Conservation (phyloP, 2,797 vertebrate genomes). For the Crax fasciolata region DNA sequence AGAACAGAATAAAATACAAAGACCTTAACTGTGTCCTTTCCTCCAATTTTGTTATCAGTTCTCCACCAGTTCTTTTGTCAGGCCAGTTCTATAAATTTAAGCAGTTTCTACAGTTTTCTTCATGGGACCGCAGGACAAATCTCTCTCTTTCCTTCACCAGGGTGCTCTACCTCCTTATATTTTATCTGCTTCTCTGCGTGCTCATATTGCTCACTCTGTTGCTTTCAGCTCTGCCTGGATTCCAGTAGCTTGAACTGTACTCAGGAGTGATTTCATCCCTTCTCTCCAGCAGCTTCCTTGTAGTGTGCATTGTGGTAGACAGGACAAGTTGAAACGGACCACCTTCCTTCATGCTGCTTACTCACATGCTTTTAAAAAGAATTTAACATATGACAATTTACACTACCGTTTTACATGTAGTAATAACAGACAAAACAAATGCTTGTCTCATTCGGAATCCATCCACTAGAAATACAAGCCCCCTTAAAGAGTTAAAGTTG, state of each 20-base stretch:
- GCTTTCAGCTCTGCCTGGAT: background rate
- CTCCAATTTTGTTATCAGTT: background rate
- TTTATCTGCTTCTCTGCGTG: background rate
- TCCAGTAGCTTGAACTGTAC: background rate
- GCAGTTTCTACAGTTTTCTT: background rate
- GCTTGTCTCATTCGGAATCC: background rate
- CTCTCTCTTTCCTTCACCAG: background rate
- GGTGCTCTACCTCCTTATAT: background rate
- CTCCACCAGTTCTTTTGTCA: background rate
- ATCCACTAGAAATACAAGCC: background rate
- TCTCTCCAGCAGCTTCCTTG: background rate
- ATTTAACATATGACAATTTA: background rate
- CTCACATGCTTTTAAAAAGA: background rate
- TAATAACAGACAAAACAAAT: background rate
- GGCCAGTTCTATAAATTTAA: background rate
- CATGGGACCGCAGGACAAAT: background rate
- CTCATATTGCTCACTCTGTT: rapidly evolving
- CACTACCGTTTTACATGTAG: background rate
- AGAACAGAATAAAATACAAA: background rate
- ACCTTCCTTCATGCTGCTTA: background rate
- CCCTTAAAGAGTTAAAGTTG: background rate
- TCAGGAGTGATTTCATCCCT: background rate
- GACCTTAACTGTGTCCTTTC: background rate
- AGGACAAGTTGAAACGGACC: background rate
- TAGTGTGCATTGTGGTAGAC: background rate